phyloP scores from a whole-genome alignment of 2,888 invertebrate species.

The Lepidocyrtinus sp. region DNA sequence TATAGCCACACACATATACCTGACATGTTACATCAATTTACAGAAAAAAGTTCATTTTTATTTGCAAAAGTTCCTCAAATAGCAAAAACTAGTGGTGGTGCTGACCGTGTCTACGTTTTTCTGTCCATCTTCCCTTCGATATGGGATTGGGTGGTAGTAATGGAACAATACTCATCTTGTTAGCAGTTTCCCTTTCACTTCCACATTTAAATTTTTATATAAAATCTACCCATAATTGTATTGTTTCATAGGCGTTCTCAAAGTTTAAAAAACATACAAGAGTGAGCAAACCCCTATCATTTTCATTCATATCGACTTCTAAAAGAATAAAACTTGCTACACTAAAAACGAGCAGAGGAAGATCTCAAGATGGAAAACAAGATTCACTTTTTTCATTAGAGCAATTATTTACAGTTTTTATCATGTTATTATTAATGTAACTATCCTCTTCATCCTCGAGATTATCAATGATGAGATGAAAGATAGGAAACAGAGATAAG shows the following conservation, averaged over 20 bases:
- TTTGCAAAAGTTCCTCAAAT: background rate
- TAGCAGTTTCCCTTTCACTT: slow-evolving; percentile 50
- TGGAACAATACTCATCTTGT: slow-evolving; percentile 25
- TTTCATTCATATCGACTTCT: background rate
- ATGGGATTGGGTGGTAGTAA: background rate
- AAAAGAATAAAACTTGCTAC: background rate
- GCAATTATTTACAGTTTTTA: slow-evolving; percentile 28
- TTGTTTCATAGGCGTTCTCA: slow-evolving; percentile 12
- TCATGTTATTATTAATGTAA: slow-evolving; percentile 27
- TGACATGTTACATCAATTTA: background rate
- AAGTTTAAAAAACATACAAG: background rate
- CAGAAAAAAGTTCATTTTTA: background rate
- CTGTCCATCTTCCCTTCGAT: background rate
- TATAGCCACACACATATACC: too few species aligned
- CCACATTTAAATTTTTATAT: background rate
- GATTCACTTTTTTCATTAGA: slow-evolving; percentile 36
- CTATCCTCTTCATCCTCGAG: background rate
- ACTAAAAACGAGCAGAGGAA: background rate
- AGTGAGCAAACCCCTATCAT: background rate
- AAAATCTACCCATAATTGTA: slow-evolving; percentile 12
- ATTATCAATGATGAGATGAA: background rate
- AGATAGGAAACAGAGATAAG: background rate
- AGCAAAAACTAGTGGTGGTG: too few species aligned
- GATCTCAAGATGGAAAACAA: background rate
- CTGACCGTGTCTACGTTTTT: background rate